These are phyloP conservation scores for Stenurella melanura DNA, from an alignment of 2,888 invertebrate species.

Conservation along the genomic window DNA sequence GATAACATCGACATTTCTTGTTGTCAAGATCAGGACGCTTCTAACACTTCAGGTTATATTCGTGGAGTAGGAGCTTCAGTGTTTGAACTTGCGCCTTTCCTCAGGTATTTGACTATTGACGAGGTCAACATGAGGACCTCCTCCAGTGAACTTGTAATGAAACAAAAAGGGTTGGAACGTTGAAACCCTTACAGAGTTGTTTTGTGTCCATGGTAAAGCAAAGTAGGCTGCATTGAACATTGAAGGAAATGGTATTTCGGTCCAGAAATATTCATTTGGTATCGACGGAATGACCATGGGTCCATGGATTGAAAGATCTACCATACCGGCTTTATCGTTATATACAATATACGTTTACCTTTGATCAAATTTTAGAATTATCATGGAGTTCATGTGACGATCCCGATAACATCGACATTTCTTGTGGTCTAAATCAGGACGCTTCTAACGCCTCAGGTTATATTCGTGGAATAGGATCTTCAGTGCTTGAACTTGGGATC, in stretches of 20 bases:
- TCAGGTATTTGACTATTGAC: slow-evolving; percentile 54
- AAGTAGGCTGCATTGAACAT: slow-evolving; percentile 76
- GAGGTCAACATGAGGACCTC: slow-evolving; percentile 63
- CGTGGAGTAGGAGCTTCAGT: slow-evolving; percentile 66
- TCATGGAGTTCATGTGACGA: too few species aligned
- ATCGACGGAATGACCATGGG: slow-evolving; percentile 76
- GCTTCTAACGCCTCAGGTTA: too few species aligned
- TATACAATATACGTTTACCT: too few species aligned
- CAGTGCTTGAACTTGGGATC: too few species aligned
- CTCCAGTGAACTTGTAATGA: slow-evolving; percentile 79
- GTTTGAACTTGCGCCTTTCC: too few species aligned
- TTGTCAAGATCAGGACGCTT: slow-evolving; percentile 74
- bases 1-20: slow-evolving; percentile 71
- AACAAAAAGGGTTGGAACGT: slow-evolving; percentile 82
- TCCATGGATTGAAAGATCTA: slow-evolving; percentile 55
- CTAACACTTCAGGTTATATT: slow-evolving; percentile 70
- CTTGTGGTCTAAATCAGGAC: too few species aligned
- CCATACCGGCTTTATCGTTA: too few species aligned
- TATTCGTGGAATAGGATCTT: too few species aligned
- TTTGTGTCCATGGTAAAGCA: slow-evolving; percentile 67
- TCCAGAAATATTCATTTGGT: slow-evolving; percentile 76
- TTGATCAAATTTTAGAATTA: too few species aligned
- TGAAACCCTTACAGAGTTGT: slow-evolving; percentile 77
- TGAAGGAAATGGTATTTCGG: slow-evolving; percentile 77
- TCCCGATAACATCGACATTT: too few species aligned